Conservation (phyloP, 2,888 invertebrate genomes). For the Aphrophora alni region DNA sequence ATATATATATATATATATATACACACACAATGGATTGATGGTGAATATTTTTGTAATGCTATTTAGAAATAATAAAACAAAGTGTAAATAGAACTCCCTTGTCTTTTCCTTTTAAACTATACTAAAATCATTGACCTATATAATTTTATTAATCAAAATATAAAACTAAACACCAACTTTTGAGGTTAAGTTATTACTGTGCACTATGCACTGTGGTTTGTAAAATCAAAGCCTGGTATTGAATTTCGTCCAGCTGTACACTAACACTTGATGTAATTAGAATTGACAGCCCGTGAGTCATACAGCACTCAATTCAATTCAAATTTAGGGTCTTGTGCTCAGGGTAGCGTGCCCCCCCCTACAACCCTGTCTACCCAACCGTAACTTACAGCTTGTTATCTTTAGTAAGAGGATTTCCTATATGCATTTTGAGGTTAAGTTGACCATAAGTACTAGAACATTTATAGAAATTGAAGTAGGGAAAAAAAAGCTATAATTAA, state of each 20-base stretch:
- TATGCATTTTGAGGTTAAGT: not conserved
- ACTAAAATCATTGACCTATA: too few relatives aligned
- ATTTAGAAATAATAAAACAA: too few relatives aligned
- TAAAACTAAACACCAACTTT: too few relatives aligned
- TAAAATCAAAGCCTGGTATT: not conserved
- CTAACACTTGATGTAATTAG: constrained; percentile 2
- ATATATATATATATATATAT: too few relatives aligned
- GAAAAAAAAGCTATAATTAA: too few relatives aligned
- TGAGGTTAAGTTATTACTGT: not conserved
- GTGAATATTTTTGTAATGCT: too few relatives aligned
- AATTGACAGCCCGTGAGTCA: not conserved
- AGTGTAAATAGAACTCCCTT: too few relatives aligned
- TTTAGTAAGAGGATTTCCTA: constrained; percentile 6
- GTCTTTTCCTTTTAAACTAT: too few relatives aligned
- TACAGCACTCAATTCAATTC: constrained; percentile 6
- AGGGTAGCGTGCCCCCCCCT: not conserved
- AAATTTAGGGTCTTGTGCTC: constrained; percentile 2
- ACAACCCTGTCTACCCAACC: not conserved
- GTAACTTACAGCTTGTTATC: not conserved
- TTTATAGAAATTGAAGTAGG: too few relatives aligned
- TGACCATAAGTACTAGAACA: too few relatives aligned
- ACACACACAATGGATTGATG: too few relatives aligned
- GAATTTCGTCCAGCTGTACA: not conserved
- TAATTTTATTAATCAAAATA: too few relatives aligned
- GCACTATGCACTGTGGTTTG: not conserved